Percentiles rank a stretch among this genome's conserved stretches.
Evolutionary conservation across 1,140 invertebrate genomes (phyloP).

Genomic region (Contarinia nasturtii): DNA sequence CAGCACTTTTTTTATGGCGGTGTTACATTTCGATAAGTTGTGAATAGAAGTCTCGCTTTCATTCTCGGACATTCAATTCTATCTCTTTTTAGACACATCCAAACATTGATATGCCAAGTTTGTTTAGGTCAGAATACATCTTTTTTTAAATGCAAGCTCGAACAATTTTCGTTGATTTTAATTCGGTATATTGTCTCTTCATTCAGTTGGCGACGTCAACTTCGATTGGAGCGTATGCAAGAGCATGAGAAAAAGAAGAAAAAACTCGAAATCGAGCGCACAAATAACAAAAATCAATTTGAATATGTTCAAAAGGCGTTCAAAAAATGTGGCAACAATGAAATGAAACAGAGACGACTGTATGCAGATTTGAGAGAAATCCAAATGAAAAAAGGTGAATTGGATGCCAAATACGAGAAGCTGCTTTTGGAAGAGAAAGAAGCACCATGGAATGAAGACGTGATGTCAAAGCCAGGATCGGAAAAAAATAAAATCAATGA

Average conservation of each 20-base stretch:
- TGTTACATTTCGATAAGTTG: no score
- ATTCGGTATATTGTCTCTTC: no score
- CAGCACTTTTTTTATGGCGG: no score
- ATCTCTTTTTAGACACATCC: constrained; percentile 70
- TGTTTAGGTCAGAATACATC: no score
- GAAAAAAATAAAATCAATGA: constrained; percentile 93
- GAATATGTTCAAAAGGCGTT: constrained; percentile 45
- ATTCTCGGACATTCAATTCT: no score
- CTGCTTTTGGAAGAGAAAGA: constrained; percentile 79
- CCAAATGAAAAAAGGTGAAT: constrained; percentile 50
- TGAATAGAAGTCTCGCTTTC: no score
- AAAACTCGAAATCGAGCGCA: constrained; percentile 40
- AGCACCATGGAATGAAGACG: constrained; percentile 97
- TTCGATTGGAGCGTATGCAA: constrained; percentile 87
- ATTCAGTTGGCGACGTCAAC: constrained; percentile 85
- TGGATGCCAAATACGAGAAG: constrained; percentile 59
- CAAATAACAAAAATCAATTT: constrained; percentile 38
- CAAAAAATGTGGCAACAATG: constrained; percentile 25
- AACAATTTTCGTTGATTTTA: no score
- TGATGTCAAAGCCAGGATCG: constrained; percentile 93
- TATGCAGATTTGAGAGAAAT: constrained; percentile 56
- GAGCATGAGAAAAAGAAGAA: constrained; percentile 59
- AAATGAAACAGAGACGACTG: constrained; percentile 18
- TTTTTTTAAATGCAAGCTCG: no score
- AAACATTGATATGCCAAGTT: constrained; percentile 94